Evolutionary conservation across 2,797 vertebrate genomes (phyloP).

Genomic region (Malacoctenus gilli): DNA sequence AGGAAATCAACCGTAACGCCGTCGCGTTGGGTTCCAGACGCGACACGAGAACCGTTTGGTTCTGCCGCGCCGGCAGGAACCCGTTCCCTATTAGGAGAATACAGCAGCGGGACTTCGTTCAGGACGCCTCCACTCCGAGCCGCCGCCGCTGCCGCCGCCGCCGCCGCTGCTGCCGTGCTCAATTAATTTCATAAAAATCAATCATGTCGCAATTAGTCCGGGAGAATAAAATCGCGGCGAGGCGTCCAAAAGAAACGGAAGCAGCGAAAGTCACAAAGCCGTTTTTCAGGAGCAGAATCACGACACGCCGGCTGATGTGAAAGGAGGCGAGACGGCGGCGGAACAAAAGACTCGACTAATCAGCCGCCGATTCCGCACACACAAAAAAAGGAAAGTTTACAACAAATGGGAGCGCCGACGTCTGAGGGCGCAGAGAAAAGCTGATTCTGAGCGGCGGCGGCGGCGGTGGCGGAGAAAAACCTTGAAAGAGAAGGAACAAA

Average conservation of each 20-base stretch:
- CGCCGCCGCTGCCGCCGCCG: constrained; percentile 32
- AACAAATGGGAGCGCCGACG: constrained; percentile 56
- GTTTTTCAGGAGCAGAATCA: constrained; percentile 61
- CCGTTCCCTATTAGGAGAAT: constrained; percentile 6
- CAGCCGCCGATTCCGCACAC: constrained; percentile 58
- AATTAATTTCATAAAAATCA: constrained; percentile 65
- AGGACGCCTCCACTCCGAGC: constrained; percentile 29
- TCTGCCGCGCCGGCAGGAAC: constrained; percentile 7
- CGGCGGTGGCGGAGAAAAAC: constrained; percentile 35
- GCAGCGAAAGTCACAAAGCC: constrained; percentile 64
- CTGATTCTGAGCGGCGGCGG: constrained; percentile 34
- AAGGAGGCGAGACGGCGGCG: constrained; percentile 53
- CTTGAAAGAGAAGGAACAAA: constrained; percentile 24
- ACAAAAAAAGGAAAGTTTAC: constrained; percentile 42
- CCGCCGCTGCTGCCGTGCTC: constrained; percentile 39
- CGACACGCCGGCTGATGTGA: constrained; percentile 65
- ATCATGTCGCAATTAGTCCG: constrained; percentile 68
- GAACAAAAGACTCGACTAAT: constrained; percentile 72
- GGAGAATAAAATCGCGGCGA: constrained; percentile 54
- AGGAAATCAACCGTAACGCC: too few species aligned
- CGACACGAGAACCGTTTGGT: too few species aligned
- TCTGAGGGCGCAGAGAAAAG: constrained; percentile 38
- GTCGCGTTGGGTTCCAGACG: too few species aligned
- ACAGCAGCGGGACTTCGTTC: constrained; percentile 8
- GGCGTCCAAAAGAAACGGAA: constrained; percentile 61